A percentile compares a stretch with the other conserved stretches of the same genome.
Evolutionary conservation across 2,888 invertebrate genomes (phyloP).

Genomic region (Argyresthia goedartella): DNA sequence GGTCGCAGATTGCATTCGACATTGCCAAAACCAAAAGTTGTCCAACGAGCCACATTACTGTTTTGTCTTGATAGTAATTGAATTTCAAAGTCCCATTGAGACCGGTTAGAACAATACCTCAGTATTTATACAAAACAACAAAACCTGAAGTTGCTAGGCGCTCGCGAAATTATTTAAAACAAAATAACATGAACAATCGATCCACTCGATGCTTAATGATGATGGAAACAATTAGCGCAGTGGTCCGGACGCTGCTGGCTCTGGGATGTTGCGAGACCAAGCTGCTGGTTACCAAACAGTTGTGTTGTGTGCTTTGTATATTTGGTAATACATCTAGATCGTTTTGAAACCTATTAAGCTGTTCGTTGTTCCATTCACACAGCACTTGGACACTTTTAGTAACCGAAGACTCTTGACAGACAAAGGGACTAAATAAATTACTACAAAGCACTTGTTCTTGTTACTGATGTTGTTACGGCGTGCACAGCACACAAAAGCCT

Average conservation of each 20-base stretch:
- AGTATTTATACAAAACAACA: not conserved
- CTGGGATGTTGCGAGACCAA: conserved; percentile 38
- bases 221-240: conserved; percentile 64
- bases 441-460: not conserved
- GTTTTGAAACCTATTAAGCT: conserved; percentile 69
- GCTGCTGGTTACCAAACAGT: conserved; percentile 53
- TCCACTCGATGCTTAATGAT: conserved; percentile 41
- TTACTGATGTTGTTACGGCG: not conserved
- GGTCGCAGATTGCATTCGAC: conserved; percentile 27
- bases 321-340: conserved; percentile 67
- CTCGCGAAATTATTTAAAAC: conserved; percentile 24
- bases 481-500: conserved; percentile 38
- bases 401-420: not conserved
- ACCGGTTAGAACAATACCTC: conserved; percentile 1
- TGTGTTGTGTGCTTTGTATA: conserved; percentile 46
- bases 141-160: not conserved
- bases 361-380: conserved; percentile 51
- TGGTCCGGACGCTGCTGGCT: conserved; percentile 63
- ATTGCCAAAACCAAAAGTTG: conserved; percentile 37
- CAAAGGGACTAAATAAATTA: conserved; percentile 5
- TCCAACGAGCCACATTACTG: conserved; percentile 22
- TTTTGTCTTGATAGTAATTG: conserved; percentile 7
- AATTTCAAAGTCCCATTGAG: conserved; percentile 2
- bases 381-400: conserved; percentile 44
- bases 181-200: conserved; percentile 37